Evolutionary conservation across 1,140 invertebrate species (phyloP).

Genomic region (Forficula auricularia): DNA sequence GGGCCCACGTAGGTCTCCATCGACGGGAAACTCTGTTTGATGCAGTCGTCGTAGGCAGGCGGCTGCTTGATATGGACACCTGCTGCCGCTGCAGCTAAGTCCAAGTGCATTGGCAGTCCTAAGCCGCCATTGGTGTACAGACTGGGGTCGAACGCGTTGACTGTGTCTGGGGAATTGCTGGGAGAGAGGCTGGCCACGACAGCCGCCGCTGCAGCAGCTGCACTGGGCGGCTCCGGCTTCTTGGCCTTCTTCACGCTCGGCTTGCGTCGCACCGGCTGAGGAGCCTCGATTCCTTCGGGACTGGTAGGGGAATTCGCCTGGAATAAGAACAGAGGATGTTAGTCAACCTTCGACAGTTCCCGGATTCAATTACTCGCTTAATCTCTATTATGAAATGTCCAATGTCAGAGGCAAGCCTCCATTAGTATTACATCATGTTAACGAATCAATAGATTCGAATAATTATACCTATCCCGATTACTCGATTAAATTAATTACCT

Average conservation of each 20-base stretch:
- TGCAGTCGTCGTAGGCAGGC: slow-evolving; percentile 73
- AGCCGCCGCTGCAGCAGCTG: slow-evolving; percentile 11
- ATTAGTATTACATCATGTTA: too few species aligned
- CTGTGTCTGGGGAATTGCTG: slow-evolving; percentile 33
- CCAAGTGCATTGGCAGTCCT: slow-evolving; percentile 31
- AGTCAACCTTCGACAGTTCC: too few species aligned
- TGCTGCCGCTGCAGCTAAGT: slow-evolving; percentile 12
- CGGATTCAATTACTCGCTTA: too few species aligned
- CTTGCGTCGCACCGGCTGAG: slow-evolving; percentile 39
- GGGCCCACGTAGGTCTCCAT: slow-evolving; percentile 37
- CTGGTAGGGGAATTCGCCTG: slow-evolving; percentile 30
- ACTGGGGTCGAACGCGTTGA: slow-evolving; percentile 57
- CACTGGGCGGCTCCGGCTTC: slow-evolving; percentile 22
- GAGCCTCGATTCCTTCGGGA: slow-evolving; percentile 33
- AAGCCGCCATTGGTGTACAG: slow-evolving; percentile 57
- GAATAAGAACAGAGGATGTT: too few species aligned
- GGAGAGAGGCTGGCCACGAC: slow-evolving; percentile 38
- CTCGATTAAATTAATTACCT: too few species aligned
- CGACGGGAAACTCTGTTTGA: slow-evolving; percentile 37
- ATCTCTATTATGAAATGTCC: too few species aligned
- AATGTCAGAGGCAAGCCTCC: too few species aligned
- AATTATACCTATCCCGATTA: too few species aligned
- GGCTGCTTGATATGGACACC: slow-evolving; percentile 41
- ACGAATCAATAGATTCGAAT: too few species aligned
- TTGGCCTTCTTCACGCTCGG: slow-evolving; percentile 54